A percentile compares a stretch with the other conserved stretches of the same genome.
phyloP scores from a whole-genome alignment of 2,888 invertebrate genomes.

The Hemaris fuciformis region DNA sequence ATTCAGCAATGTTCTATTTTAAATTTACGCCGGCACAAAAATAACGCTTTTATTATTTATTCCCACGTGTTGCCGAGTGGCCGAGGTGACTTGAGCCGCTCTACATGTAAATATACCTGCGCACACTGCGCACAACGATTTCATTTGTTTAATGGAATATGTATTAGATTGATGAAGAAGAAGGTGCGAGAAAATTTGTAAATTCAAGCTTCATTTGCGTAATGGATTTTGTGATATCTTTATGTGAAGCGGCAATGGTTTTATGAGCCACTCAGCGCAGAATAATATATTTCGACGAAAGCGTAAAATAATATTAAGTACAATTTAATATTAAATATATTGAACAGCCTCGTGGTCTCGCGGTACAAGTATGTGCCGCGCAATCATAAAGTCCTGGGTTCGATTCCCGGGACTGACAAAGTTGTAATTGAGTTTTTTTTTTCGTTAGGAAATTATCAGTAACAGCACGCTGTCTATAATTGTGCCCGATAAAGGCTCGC shows the following conservation, averaged over 20 bases:
- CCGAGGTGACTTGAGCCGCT: background rate
- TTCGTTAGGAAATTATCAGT: too few relatives aligned
- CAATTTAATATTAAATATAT: too few relatives aligned
- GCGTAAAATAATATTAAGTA: conserved; percentile 18
- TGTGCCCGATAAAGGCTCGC: too few relatives aligned
- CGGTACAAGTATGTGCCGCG: too few relatives aligned
- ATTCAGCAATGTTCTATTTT: conserved; percentile 5
- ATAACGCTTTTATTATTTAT: background rate
- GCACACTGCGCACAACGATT: background rate
- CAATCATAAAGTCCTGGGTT: too few relatives aligned
- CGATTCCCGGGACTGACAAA: too few relatives aligned
- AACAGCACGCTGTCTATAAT: too few relatives aligned
- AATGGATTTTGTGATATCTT: background rate
- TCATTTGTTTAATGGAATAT: conserved; percentile 7
- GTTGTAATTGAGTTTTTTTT: too few relatives aligned
- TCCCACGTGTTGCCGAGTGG: background rate
- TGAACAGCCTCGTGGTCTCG: too few relatives aligned
- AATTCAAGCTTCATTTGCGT: background rate
- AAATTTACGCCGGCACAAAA: background rate
- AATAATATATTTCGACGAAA: conserved; percentile 4
- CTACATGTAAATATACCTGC: background rate
- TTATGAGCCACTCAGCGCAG: background rate
- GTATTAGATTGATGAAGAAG: background rate
- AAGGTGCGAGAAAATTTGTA: background rate
- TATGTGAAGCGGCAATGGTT: background rate